A percentile compares a stretch with the other conserved stretches of the same genome.
Evolutionary conservation across 2,113 vertebrate genomes (phyloP).

Genomic region (Tetrao urogallus): DNA sequence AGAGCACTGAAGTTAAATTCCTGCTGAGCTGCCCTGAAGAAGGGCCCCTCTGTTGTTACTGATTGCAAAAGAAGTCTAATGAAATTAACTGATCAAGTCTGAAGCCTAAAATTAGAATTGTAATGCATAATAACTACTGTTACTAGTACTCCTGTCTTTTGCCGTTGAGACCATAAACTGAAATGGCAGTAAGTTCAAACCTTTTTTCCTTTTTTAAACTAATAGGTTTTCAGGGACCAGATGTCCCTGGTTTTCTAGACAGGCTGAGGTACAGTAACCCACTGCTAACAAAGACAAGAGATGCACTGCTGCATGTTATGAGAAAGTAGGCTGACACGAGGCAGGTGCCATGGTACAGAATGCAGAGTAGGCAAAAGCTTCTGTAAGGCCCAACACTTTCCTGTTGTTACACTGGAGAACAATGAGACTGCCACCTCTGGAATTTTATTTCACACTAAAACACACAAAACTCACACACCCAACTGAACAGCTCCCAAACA

Average conservation of each 20-base stretch:
- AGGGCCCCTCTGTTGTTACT: not conserved
- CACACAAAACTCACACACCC: not conserved
- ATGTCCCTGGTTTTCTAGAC: not conserved
- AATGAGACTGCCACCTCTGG: not conserved
- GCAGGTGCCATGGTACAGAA: not conserved
- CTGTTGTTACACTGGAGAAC: not conserved
- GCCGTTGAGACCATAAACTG: not conserved
- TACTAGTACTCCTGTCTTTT: not conserved
- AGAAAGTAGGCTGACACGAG: not conserved
- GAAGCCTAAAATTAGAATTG: not conserved
- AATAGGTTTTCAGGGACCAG: not conserved
- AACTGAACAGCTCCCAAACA: not conserved
- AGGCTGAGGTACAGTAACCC: not conserved
- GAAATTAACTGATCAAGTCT: not conserved
- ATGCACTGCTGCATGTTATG: not conserved
- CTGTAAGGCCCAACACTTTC: not conserved
- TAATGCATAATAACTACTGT: not conserved
- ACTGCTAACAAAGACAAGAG: not conserved
- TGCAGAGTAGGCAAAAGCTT: not conserved
- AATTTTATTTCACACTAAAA: not conserved
- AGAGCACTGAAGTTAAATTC: not conserved
- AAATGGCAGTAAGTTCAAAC: not conserved
- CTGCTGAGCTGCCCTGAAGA: not conserved
- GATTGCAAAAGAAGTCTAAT: not conserved
- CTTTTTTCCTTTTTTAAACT: not conserved